These are phyloP conservation scores for Megaustenia siamemsis DNA, from an alignment of 2,888 invertebrate species.

Conservation along the genomic window DNA sequence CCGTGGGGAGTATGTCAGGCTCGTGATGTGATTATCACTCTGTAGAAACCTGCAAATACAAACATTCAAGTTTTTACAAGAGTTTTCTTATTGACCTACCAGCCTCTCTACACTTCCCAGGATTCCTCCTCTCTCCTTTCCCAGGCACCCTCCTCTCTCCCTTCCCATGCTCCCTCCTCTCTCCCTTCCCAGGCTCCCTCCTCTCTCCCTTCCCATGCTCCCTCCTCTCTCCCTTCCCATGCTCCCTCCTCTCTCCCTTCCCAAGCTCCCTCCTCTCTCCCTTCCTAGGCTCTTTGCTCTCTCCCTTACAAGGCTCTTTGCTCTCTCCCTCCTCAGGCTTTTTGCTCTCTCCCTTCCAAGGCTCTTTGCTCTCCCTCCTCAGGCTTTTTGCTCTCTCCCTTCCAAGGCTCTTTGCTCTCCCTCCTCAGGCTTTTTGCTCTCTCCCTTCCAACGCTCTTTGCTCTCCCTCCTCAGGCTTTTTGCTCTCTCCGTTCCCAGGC, in stretches of 20 bases:
- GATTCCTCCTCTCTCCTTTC: background rate
- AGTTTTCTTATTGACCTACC: too few relatives aligned
- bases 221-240: too few relatives aligned
- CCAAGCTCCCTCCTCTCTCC: slow-evolving; percentile 20
- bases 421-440: background rate
- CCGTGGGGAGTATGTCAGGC: slow-evolving; percentile 83
- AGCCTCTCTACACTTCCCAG: too few relatives aligned
- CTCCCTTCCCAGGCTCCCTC: background rate
- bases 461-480: slow-evolving; percentile 9
- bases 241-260: too few relatives aligned
- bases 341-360: background rate
- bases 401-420: background rate
- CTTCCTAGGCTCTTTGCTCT: slow-evolving; percentile 2
- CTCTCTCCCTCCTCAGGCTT: background rate
- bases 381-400: background rate
- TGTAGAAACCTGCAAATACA: slow-evolving; percentile 61
- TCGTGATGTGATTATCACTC: slow-evolving; percentile 82
- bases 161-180: too few relatives aligned
- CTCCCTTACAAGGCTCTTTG: background rate
- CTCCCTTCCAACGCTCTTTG: slow-evolving; percentile 5
- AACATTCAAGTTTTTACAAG: background rate
- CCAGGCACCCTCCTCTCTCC: background rate
- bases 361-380: background rate
- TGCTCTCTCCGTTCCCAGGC: background rate
- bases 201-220: background rate